Evolutionary conservation across 1,140 invertebrate species (phyloP).

Genomic region (Drosophila navojoa): DNA sequence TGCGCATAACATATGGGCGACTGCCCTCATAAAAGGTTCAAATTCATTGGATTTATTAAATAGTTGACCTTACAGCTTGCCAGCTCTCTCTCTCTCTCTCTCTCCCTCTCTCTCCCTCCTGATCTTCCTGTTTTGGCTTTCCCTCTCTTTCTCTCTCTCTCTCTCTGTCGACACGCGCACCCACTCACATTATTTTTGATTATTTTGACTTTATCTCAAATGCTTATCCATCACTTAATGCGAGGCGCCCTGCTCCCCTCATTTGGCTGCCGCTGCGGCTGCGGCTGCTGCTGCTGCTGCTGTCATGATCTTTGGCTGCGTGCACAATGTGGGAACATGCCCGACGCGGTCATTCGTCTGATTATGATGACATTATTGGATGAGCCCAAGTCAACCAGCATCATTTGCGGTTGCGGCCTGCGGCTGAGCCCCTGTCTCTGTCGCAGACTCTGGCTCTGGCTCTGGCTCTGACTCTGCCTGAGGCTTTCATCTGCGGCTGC

Average conservation of each 20-base stretch:
- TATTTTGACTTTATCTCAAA: conserved; percentile 71
- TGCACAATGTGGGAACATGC: conserved; percentile 61
- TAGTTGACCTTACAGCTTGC: conserved; percentile 55
- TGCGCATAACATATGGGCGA: conserved; percentile 48
- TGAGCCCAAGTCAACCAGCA: conserved; percentile 52
- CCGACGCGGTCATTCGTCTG: conserved; percentile 32
- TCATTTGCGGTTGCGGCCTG: conserved; percentile 66
- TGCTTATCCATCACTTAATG: conserved; percentile 61
- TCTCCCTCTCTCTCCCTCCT: not conserved
- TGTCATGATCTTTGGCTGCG: conserved; percentile 9
- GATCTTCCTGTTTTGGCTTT: not conserved
- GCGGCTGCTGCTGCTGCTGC: conserved; percentile 21
- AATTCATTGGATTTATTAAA: conserved; percentile 60
- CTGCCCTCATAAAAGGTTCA: conserved; percentile 74
- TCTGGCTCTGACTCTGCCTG: conserved; percentile 11
- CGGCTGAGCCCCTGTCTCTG: conserved; percentile 43
- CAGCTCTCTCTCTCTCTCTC: conserved; percentile 5
- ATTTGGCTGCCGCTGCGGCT: not conserved
- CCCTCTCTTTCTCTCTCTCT: conserved; percentile 1
- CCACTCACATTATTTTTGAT: conserved; percentile 66
- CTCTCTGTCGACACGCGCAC: conserved; percentile 34
- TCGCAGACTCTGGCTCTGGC: conserved; percentile 10
- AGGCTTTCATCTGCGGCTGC: conserved; percentile 18
- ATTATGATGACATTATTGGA: conserved; percentile 75
- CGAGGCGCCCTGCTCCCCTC: not conserved